Evolutionary conservation across 2,113 vertebrate species (phyloP).

Genomic region (Pituophis catenifer): DNA sequence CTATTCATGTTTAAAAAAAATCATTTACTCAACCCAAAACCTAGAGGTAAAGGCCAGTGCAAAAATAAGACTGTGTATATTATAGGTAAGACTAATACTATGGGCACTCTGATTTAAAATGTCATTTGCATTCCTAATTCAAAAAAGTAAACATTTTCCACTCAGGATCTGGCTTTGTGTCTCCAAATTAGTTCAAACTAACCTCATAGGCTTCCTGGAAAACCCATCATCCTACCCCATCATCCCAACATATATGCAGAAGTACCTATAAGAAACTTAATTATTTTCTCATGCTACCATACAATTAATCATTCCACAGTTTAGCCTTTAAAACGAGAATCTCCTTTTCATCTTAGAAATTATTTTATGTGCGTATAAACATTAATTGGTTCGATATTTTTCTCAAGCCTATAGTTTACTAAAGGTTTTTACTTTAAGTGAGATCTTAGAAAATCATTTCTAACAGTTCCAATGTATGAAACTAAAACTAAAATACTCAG

Average conservation of each 20-base stretch:
- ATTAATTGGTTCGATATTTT: neutral
- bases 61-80: neutral
- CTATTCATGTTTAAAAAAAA: constrained; percentile 42
- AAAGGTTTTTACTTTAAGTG: neutral
- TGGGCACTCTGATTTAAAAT: constrained; percentile 14
- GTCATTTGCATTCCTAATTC: constrained; percentile 15
- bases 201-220: neutral
- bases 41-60: neutral
- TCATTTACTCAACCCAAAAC: constrained; percentile 40
- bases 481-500: neutral
- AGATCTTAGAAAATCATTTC: neutral
- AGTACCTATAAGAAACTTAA: neutral
- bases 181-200: constrained; percentile 1
- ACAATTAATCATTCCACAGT: neutral
- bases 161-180: neutral
- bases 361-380: neutral
- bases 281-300: neutral
- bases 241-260: neutral
- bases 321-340: neutral
- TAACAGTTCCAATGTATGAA: neutral
- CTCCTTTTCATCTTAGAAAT: neutral
- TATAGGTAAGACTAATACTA: constrained; percentile 3
- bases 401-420: neutral
- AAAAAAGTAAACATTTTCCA: constrained; percentile 5
- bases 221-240: neutral